Evolutionary conservation across 2,113 vertebrate genomes (phyloP), one percentile per base, ranked within the genome.

Genomic region (Platycercus adscitus): DNA sequence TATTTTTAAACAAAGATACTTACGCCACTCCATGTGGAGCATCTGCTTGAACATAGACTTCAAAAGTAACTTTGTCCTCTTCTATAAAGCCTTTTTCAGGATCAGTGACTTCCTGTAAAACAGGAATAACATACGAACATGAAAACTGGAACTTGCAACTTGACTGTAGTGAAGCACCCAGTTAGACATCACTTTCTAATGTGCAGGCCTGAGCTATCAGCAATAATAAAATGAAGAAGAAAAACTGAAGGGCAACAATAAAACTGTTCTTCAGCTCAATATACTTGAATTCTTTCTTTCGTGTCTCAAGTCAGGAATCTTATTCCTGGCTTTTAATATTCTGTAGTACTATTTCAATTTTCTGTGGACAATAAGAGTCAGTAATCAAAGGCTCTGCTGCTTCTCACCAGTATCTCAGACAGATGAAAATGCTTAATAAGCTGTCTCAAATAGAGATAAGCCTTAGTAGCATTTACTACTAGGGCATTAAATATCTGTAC

Each of bases 1-100:
- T 50, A 23, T 37, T 37, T 37, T 56, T 41, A 50, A 88, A 31
- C 66, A 76, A 46, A 37, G 78, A 88, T 85, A 99, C 99, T 97
- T 98, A 99, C 99, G 99, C 99, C 86, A 99, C 99, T 94, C 99
- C 99, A 2, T 99, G 99, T 39, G 99, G 99, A 89, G 99, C 99
- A 89, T 99, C 99, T 31, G 99, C 99, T 97, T 99, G 99, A 83
- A 99, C 99, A 63, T 99, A 99, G 91, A 99, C 99, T 98, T 99
- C 99, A 95, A 99, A 99, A 50, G 99, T 99, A 94, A 99, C 99
- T 98, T 99, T 99, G 97, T 99, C 99, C 31, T 99, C 99, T 79
- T 99, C 99, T 64, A 99, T 97, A 96, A 99, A 99, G 90, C 99
- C 99, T 97, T 99, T 99, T 95, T 99, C 99, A 86, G 99, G 99